Evolutionary conservation across 1,140 invertebrate species (phyloP).

Genomic region (Elymnias hypermnestra): DNA sequence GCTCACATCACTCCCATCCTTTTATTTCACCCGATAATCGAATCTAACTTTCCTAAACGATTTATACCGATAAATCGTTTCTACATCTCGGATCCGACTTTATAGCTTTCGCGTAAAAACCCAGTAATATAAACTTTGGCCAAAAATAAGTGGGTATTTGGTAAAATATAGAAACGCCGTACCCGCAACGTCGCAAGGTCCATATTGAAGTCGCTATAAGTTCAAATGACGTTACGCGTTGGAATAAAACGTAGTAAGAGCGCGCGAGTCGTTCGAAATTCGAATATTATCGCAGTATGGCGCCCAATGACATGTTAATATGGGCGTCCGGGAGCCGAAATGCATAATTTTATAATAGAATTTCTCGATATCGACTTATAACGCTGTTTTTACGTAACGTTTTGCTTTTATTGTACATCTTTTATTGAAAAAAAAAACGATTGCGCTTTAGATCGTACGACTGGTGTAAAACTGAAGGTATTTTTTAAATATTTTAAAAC

Average conservation of each 20-base stretch:
- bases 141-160: conserved; percentile 5
- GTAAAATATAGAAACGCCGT: not conserved
- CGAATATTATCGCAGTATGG: conserved; percentile 63
- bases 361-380: conserved; percentile 30
- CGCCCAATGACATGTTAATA: conserved; percentile 67
- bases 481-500: too few species aligned
- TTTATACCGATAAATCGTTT: conserved; percentile 36
- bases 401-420: not conserved
- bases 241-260: conserved; percentile 27
- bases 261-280: conserved; percentile 44
- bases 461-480: too few species aligned
- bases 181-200: conserved; percentile 14
- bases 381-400: conserved; percentile 10
- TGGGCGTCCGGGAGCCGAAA: conserved; percentile 44
- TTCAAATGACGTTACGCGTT: conserved; percentile 3
- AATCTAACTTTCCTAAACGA: conserved; percentile 45
- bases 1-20: conserved; percentile 28
- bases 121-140: conserved; percentile 34
- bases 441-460: too few species aligned
- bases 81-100: conserved; percentile 41
- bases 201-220: conserved; percentile 6
- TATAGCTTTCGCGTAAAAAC: conserved; percentile 47
- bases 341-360: conserved; percentile 60
- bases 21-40: conserved; percentile 50
- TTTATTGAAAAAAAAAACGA: too few species aligned